A percentile compares a stretch with the other conserved stretches of the same genome.
These are phyloP conservation scores for Allochrocebus solatus DNA, from an alignment of 2,797 vertebrate species.

Conservation along the genomic window DNA sequence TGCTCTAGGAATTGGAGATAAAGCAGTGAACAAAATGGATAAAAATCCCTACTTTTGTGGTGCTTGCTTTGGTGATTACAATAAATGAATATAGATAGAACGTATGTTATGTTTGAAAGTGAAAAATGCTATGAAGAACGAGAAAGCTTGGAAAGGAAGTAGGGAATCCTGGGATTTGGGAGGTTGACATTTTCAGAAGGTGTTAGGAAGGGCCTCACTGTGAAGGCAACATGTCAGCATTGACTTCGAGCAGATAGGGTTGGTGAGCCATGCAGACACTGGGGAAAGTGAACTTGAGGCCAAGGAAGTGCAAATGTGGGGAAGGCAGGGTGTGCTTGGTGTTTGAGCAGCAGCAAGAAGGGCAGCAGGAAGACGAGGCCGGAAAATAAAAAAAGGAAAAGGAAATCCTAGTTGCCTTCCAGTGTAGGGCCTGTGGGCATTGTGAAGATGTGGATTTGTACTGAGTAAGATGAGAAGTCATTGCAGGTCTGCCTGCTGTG, in stretches of 20 bases:
- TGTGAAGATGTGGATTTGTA: neutral
- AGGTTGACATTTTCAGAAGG: neutral
- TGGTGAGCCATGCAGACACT: neutral
- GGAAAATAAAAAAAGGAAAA: neutral
- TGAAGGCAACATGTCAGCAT: neutral
- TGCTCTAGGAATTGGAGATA: neutral
- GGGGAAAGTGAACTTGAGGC: accelerated
- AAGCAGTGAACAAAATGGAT: neutral
- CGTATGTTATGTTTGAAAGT: neutral
- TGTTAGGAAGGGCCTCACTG: neutral
- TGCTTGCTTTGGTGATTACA: neutral
- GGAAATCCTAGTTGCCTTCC: neutral
- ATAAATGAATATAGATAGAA: neutral
- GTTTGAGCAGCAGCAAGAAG: too few species aligned
- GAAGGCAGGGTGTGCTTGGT: neutral
- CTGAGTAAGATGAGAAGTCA: neutral
- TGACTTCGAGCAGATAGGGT: neutral
- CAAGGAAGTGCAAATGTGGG: neutral
- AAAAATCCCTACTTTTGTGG: neutral
- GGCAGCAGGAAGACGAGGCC: neutral
- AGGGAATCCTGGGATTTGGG: neutral
- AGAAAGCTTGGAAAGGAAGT: neutral
- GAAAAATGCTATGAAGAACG: neutral
- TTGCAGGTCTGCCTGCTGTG: neutral
- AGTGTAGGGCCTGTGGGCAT: accelerated